Evolutionary conservation across 2,113 vertebrate species (phyloP).

Genomic region (Esox niger): DNA sequence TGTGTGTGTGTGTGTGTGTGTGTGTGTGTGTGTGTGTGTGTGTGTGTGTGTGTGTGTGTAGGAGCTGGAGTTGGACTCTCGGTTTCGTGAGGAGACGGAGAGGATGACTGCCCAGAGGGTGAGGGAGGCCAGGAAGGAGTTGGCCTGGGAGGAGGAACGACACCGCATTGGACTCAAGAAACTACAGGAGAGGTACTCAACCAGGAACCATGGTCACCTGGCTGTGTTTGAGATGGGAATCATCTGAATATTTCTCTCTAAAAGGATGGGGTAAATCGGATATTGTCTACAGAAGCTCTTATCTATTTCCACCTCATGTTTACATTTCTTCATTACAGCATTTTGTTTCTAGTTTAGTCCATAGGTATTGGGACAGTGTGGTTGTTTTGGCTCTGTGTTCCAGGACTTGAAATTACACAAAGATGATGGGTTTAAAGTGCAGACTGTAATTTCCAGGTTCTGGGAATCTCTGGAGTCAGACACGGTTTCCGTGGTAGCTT

Average conservation of each 20-base stretch:
- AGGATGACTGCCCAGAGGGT: constrained; percentile 68
- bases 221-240: too few relatives aligned
- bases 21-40: too few relatives aligned
- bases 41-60: constrained; percentile 50
- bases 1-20: too few relatives aligned
- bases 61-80: constrained; percentile 79
- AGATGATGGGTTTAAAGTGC: neutral
- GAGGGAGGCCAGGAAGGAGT: constrained; percentile 73
- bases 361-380: too few relatives aligned
- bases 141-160: constrained; percentile 85
- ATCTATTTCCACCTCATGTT: too few relatives aligned
- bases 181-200: constrained; percentile 73
- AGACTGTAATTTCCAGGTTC: constrained; percentile 69
- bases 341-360: too few relatives aligned
- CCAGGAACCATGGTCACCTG: neutral
- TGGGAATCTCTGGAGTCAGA: constrained; percentile 68
- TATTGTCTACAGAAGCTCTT: too few relatives aligned
- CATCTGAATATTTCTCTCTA: too few relatives aligned
- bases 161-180: constrained; percentile 75
- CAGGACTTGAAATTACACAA: too few relatives aligned
- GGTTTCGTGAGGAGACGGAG: constrained; percentile 74
- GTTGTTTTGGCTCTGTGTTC: too few relatives aligned
- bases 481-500: constrained; percentile 76
- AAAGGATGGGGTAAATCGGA: too few relatives aligned
- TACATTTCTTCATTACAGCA: too few relatives aligned